Evolutionary conservation across 2,113 vertebrate genomes (phyloP).

Genomic region (Phyllopteryx taeniolatus): DNA sequence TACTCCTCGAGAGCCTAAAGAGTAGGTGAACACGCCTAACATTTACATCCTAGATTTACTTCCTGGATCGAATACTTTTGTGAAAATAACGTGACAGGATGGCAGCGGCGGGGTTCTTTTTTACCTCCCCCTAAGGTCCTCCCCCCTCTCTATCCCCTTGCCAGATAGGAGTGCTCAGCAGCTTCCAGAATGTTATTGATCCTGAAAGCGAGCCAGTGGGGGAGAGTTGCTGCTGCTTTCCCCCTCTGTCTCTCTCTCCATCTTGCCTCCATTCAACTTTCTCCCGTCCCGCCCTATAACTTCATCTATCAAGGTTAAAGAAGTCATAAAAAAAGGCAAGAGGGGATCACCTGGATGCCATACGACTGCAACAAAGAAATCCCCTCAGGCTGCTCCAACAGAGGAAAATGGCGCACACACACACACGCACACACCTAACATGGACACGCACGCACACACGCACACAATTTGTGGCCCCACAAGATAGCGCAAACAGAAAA

Average conservation of each 20-base stretch:
- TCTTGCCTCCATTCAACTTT: slow-evolving; percentile 49
- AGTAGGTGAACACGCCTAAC: not conserved
- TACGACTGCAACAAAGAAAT: slow-evolving; percentile 79
- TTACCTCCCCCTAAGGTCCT: slow-evolving; percentile 14
- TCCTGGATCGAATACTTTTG: not conserved
- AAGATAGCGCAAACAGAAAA: not conserved
- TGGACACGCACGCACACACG: not conserved
- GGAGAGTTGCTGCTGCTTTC: slow-evolving; percentile 60
- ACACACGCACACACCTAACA: slow-evolving; percentile 20
- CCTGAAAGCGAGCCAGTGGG: slow-evolving; percentile 63
- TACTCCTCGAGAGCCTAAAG: too few species aligned
- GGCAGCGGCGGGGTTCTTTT: slow-evolving; percentile 53
- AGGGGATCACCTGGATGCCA: slow-evolving; percentile 69
- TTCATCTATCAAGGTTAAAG: slow-evolving; percentile 79
- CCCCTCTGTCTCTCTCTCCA: slow-evolving; percentile 30
- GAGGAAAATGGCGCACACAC: slow-evolving; percentile 51
- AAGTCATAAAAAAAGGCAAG: slow-evolving; percentile 76
- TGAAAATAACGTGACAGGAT: slow-evolving; percentile 52
- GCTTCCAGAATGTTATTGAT: slow-evolving; percentile 73
- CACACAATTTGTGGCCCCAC: not conserved
- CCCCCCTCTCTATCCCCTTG: slow-evolving; percentile 32
- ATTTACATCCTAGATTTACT: not conserved
- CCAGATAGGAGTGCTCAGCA: slow-evolving; percentile 72
- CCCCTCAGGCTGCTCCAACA: slow-evolving; percentile 71
- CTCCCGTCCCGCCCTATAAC: slow-evolving; percentile 43